A percentile compares a stretch with the other conserved stretches of the same genome.
phyloP scores from a whole-genome alignment of 2,797 vertebrate genomes.

The Cossypha heuglini region DNA sequence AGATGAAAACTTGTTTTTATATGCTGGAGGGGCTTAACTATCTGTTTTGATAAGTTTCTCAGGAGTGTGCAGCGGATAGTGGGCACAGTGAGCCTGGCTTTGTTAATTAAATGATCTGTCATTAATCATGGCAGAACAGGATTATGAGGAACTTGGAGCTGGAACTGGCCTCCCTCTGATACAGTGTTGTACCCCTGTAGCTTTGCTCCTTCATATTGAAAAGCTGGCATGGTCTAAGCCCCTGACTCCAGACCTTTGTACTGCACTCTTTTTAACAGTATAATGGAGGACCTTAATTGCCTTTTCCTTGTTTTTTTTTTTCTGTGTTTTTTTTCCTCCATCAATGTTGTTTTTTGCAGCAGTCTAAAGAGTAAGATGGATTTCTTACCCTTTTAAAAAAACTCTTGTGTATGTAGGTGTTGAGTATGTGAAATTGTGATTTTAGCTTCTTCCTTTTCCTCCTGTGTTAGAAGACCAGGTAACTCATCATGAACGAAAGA shows the following conservation, averaged over 20 bases:
- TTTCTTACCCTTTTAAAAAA: not conserved
- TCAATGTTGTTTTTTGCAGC: not conserved
- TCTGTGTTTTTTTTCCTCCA: not conserved
- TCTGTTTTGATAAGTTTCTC: not conserved
- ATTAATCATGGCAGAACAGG: not conserved
- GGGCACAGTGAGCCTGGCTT: not conserved
- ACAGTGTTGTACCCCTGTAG: fast-evolving
- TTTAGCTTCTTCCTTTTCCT: not conserved
- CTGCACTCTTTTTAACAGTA: not conserved
- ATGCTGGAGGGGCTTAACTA: not conserved
- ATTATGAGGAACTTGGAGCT: not conserved
- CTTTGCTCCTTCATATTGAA: not conserved
- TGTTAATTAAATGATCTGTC: not conserved
- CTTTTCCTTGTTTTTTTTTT: not conserved
- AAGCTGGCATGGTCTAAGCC: not conserved
- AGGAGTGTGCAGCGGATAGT: not conserved
- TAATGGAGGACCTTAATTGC: not conserved
- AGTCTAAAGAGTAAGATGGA: not conserved
- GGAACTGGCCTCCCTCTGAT: not conserved
- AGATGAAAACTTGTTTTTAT: not conserved
- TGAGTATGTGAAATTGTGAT: not conserved
- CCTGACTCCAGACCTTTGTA: not conserved
- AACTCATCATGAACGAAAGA: not conserved
- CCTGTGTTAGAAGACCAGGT: not conserved
- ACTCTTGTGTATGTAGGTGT: not conserved